Base-by-base conservation (phyloP, 2,113 vertebrate genomes). In the Tauraco erythrolophus region DNA sequence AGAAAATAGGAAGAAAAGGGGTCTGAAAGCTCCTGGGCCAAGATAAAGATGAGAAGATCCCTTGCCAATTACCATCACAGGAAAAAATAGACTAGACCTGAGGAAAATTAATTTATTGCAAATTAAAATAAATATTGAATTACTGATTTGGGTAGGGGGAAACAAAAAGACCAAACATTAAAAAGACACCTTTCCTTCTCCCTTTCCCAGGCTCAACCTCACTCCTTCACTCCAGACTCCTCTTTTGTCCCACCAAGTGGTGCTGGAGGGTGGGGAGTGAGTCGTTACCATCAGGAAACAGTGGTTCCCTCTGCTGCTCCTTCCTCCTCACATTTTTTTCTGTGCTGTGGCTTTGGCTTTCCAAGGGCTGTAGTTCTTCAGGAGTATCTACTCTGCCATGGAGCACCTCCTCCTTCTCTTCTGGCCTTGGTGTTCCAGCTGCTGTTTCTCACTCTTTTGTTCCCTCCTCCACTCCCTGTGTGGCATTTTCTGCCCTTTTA, bases 291-390 rank as follows among this genome's bases (percentile, higher is more conserved):
- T 30, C 28, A 27, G 31, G 27, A 35, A 11, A 68, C 4, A 9
- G 9, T 16, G 14, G 4, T 23, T 76, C 19, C 70, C 31, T 39
- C 45, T 70, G 19, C 6, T 0, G 0, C 14, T 79, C 12, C n/a
- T 69, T 72, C 25, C 22, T 71, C 7, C 12, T 74, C n/a, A 19
- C 8, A 22, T 35, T 58, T 83, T 83, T 68, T 19, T 6, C 24
- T 72, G 31, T 84, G 37, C 31, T 80, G 21, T 51, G 14, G 4
- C 35, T 72, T 92, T 19, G 11, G 45, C 19, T 74, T 11, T 43
- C 23, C 19, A 56, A 31, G 19, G 8, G 7, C 24, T 60, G 15
- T 24, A 74, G 23, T 31, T 72, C 24, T 81, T 81, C 41, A 74
- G 14, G 39, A 77, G 13, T 30, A 45, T 23, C 24, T 78, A 2